These are phyloP conservation scores for Melanocharis versteri DNA, from an alignment of 2,113 vertebrate species.

Conservation along the genomic window DNA sequence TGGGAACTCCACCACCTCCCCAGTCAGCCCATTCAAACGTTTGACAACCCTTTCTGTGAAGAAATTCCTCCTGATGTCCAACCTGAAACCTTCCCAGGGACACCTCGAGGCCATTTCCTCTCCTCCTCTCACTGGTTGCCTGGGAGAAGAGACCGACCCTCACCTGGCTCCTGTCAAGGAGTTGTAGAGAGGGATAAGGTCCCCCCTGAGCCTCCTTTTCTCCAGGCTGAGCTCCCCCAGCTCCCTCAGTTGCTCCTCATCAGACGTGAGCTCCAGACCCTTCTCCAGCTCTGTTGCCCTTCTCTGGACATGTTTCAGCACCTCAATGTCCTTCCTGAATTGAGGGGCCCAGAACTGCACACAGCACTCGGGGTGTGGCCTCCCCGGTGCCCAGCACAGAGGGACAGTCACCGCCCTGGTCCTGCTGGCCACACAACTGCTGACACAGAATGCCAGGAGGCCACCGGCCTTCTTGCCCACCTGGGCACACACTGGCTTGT, in stretches of 20 bases:
- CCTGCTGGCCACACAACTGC: background rate
- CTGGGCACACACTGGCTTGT: rapidly evolving
- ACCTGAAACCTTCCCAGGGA: background rate
- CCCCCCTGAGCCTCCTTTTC: background rate
- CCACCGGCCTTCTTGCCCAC: rapidly evolving
- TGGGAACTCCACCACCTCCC: background rate
- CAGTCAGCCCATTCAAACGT: background rate
- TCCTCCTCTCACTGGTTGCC: background rate
- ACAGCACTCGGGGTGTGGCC: rapidly evolving
- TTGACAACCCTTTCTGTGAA: background rate
- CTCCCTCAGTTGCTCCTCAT: background rate
- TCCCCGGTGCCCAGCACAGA: background rate
- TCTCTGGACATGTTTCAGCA: background rate
- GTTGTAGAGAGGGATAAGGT: rapidly evolving
- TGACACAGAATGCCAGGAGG: background rate
- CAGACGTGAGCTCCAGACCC: background rate
- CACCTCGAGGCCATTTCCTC: background rate
- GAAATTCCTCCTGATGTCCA: background rate
- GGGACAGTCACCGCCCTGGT: background rate
- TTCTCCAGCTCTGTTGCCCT: background rate
- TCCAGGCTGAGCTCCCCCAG: background rate
- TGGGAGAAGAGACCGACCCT: rapidly evolving
- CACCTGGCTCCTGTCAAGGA: background rate
- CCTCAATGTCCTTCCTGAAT: background rate
- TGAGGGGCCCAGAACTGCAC: background rate